These are phyloP conservation scores for Sebastes melanostomus DNA, from an alignment of 2,797 vertebrate genomes.

Conservation along the genomic window DNA sequence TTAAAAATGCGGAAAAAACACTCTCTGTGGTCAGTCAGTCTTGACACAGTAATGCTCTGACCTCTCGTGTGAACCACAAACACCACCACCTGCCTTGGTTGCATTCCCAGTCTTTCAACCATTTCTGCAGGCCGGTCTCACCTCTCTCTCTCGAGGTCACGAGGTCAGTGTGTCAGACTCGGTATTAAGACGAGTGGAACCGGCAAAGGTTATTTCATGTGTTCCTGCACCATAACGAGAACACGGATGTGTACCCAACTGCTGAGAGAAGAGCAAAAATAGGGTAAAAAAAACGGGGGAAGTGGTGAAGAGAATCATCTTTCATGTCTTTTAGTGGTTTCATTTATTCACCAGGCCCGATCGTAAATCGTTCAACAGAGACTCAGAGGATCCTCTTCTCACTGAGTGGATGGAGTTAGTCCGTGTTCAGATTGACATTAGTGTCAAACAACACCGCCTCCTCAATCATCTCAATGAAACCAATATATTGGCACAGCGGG, in stretches of 20 bases:
- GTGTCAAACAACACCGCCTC: not conserved
- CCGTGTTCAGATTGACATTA: not conserved
- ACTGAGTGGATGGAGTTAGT: not conserved
- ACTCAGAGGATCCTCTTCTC: not conserved
- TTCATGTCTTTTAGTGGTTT: not conserved
- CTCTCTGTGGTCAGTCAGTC: not conserved
- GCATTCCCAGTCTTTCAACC: not conserved
- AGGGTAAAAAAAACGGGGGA: not conserved
- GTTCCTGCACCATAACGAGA: not conserved
- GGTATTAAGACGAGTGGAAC: not conserved
- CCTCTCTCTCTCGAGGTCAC: slow-evolving; percentile 24
- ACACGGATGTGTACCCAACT: slow-evolving; percentile 19
- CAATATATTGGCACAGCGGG: not conserved
- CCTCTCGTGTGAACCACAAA: slow-evolving; percentile 43
- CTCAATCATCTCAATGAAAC: not conserved
- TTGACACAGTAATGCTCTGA: slow-evolving; percentile 10
- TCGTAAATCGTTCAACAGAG: not conserved
- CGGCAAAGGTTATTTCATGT: not conserved
- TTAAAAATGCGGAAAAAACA: not conserved
- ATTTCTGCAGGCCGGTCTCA: slow-evolving; percentile 27
- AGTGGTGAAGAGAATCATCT: not conserved
- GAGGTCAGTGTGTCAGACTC: slow-evolving; percentile 31
- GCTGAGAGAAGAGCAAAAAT: not conserved
- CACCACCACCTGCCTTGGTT: slow-evolving; percentile 18
- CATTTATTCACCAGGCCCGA: not conserved